These are phyloP conservation scores for Erpetoichthys calabaricus DNA, from an alignment of 2,797 vertebrate genomes.

Conservation along the genomic window DNA sequence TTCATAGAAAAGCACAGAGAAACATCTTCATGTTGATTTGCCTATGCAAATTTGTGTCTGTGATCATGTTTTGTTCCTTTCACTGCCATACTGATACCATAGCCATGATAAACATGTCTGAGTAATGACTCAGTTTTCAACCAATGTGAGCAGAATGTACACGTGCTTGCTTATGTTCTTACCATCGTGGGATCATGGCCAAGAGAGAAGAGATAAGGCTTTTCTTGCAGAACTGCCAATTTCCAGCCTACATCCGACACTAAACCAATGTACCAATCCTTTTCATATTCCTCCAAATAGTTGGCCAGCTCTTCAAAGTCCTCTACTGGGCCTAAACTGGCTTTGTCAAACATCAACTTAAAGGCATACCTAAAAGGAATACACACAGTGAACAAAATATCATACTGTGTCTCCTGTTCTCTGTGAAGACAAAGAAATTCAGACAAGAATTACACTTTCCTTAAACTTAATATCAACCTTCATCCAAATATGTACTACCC, in stretches of 20 bases:
- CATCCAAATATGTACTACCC: too few species aligned
- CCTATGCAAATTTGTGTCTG: too few species aligned
- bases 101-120: too few species aligned
- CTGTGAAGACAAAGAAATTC: background rate
- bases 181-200: constrained; percentile 92
- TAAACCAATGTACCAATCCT: constrained; percentile 84
- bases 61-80: too few species aligned
- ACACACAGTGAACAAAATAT: background rate
- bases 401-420: background rate
- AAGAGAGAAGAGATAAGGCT: constrained; percentile 82
- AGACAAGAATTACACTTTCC: background rate
- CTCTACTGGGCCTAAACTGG: constrained; percentile 78
- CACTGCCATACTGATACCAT: too few species aligned
- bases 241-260: constrained; percentile 84
- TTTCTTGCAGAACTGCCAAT: constrained; percentile 80
- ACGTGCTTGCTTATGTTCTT: constrained; percentile 24
- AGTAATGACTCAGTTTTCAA: too few species aligned
- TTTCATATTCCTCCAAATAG: constrained; percentile 79
- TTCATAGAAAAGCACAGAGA: too few species aligned
- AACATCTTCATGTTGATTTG: too few species aligned
- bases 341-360: constrained; percentile 91
- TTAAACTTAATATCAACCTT: background rate
- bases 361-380: constrained; percentile 66
- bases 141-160: too few species aligned
- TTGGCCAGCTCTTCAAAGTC: constrained; percentile 66